These are phyloP conservation scores for Smutsia gigantea DNA, from an alignment of 2,797 vertebrate species.

Conservation along the genomic window DNA sequence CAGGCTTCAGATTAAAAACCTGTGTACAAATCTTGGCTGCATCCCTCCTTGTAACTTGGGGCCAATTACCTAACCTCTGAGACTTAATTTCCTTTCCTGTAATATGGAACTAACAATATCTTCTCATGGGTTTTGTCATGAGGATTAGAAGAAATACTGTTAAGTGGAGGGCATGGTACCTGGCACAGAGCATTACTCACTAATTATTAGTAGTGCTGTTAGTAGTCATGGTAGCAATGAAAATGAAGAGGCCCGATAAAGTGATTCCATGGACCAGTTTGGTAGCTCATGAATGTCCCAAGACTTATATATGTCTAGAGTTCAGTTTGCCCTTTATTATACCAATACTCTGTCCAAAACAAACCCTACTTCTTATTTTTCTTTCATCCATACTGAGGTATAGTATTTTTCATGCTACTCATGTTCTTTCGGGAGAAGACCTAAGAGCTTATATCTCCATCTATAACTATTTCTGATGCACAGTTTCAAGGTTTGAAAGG, in stretches of 20 bases:
- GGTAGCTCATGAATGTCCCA: neutral
- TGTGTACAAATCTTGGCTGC: neutral
- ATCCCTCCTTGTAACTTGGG: neutral
- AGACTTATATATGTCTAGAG: neutral
- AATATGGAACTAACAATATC: neutral
- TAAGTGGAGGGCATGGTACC: neutral
- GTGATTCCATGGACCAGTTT: neutral
- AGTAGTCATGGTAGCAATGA: neutral
- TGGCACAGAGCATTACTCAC: neutral
- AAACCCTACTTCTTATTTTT: slow-evolving; percentile 23
- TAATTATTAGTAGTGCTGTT: neutral
- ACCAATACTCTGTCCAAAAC: neutral
- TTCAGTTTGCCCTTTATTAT: slow-evolving; percentile 32
- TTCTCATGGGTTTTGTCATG: neutral
- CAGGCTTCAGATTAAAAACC: neutral
- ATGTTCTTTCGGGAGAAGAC: slow-evolving; percentile 61
- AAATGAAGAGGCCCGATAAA: neutral
- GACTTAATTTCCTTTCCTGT: neutral
- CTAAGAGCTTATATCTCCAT: slow-evolving; percentile 48
- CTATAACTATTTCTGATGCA: slow-evolving; percentile 60
- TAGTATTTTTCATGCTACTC: slow-evolving; percentile 47
- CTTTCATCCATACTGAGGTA: slow-evolving; percentile 42
- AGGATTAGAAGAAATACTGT: neutral
- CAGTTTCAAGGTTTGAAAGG: slow-evolving; percentile 36
- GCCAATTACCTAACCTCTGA: neutral